Evolutionary conservation across 2,113 vertebrate genomes (phyloP).

Genomic region (Nothoprocta pentlandii): DNA sequence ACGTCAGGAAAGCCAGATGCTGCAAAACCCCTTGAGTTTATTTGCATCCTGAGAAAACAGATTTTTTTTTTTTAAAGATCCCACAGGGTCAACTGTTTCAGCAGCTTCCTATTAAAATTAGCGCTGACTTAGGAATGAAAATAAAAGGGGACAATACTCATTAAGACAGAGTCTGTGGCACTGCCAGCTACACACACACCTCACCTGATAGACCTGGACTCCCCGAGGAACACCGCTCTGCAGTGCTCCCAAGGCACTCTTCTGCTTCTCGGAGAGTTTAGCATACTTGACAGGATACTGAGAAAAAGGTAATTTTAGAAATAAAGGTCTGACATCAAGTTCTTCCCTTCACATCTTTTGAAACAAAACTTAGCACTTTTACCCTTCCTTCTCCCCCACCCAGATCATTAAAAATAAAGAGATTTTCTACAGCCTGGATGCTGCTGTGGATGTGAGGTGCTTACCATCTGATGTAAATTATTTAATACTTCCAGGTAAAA

Average conservation of each 20-base stretch:
- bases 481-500: slow-evolving; percentile 85
- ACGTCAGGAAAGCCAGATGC: neutral
- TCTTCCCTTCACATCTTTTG: neutral
- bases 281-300: slow-evolving; percentile 40
- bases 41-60: neutral
- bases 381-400: neutral
- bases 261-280: slow-evolving; percentile 27
- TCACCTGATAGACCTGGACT: slow-evolving; percentile 85
- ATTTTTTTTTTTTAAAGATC: too few species aligned
- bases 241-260: slow-evolving; percentile 75
- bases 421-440: neutral
- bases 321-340: neutral
- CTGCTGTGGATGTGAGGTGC: neutral
- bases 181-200: neutral
- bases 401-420: neutral
- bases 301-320: neutral
- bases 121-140: neutral
- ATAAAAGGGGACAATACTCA: neutral
- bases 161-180: neutral
- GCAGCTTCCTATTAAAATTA: neutral
- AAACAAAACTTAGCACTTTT: neutral
- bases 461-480: slow-evolving; percentile 73
- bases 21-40: neutral
- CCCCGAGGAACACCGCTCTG: slow-evolving; percentile 68
- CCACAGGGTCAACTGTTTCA: neutral